Conservation (phyloP, 2,113 vertebrate genomes). For the Sylvicapra grimmia region DNA sequence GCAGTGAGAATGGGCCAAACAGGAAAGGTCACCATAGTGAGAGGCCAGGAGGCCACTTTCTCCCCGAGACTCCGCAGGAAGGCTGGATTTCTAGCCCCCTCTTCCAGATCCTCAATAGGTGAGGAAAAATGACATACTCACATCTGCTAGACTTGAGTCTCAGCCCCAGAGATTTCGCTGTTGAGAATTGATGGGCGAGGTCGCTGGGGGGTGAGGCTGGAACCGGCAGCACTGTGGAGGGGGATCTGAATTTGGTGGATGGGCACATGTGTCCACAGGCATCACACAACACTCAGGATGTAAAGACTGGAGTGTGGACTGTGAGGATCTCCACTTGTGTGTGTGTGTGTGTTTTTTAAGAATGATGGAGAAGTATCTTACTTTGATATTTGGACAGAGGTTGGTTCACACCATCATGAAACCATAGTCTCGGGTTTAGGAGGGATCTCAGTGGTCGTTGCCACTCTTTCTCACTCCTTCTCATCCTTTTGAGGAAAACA, state of each 20-base stretch:
- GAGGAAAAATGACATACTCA: neutral
- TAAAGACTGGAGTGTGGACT: neutral
- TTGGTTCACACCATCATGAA: neutral
- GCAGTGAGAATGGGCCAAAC: neutral
- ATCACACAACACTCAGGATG: neutral
- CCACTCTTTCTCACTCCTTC: neutral
- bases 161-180: neutral
- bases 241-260: neutral
- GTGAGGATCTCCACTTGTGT: neutral
- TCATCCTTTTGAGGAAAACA: neutral
- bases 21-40: neutral
- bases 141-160: neutral
- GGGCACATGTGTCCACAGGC: neutral
- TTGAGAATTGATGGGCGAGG: neutral
- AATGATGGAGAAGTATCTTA: neutral
- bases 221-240: neutral
- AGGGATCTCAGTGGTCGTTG: neutral
- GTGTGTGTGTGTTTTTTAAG: neutral
- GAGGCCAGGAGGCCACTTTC: neutral
- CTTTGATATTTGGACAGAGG: neutral
- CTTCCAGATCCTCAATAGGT: neutral
- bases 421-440: neutral
- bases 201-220: neutral
- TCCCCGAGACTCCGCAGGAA: neutral
- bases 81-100: neutral